Conservation (phyloP, 2,797 vertebrate genomes). For the Tauraco hartlaubi region DNA sequence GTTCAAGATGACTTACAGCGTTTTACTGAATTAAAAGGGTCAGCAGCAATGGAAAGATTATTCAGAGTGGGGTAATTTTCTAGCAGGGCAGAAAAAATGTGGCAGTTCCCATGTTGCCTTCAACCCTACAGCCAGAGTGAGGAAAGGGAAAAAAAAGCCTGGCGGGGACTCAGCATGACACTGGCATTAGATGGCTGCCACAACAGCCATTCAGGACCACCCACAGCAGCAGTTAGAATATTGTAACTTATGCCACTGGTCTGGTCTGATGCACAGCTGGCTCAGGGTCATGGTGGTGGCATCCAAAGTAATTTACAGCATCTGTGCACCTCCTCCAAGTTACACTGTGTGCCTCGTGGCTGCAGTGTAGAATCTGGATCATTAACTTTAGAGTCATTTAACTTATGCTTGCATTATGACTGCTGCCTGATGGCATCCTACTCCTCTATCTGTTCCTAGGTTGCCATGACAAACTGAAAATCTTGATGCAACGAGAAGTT, state of each 20-base stretch:
- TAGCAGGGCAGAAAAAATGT: not conserved
- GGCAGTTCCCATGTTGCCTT: not conserved
- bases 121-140: not conserved
- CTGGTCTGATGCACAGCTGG: constrained; percentile 8
- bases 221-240: not conserved
- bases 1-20: not conserved
- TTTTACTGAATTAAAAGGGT: not conserved
- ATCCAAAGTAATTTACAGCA: constrained; percentile 49
- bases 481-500: not conserved
- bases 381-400: constrained; percentile 53
- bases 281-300: not conserved
- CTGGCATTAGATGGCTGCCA: not conserved
- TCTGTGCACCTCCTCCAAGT: constrained; percentile 19
- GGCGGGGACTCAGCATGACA: not conserved
- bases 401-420: constrained; percentile 44
- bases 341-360: not conserved
- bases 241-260: not conserved
- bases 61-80: not conserved
- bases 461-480: constrained; percentile 36
- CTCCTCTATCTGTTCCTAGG: not conserved
- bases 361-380: constrained; percentile 22
- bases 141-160: not conserved
- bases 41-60: not conserved
- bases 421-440: constrained; percentile 12
- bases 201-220: not conserved